Conservation (phyloP, 2,888 invertebrate species). For the Chrysolina oricalcia region DNA sequence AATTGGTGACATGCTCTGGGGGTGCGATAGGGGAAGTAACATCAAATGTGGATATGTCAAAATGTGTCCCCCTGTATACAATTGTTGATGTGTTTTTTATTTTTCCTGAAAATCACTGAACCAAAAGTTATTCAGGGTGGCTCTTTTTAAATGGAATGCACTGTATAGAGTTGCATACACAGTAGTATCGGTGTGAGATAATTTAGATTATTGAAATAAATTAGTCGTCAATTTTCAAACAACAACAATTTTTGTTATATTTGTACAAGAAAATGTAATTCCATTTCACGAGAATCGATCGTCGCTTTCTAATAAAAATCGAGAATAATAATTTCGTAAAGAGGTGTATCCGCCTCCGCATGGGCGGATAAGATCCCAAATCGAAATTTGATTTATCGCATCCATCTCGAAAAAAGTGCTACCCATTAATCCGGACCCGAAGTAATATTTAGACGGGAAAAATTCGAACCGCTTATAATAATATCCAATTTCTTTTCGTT, state of each 20-base stretch:
- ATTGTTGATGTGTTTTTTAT: too few relatives aligned
- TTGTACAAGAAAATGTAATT: neutral
- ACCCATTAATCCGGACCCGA: constrained; percentile 41
- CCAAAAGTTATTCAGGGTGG: too few relatives aligned
- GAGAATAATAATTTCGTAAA: constrained; percentile 11
- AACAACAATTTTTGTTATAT: neutral
- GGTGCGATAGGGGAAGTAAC: too few relatives aligned
- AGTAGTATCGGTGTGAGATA: too few relatives aligned
- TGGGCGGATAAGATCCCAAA: constrained; percentile 50
- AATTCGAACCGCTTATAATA: constrained; percentile 50
- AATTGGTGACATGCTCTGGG: too few relatives aligned
- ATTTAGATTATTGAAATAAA: too few relatives aligned
- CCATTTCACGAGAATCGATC: neutral
- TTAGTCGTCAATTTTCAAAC: neutral
- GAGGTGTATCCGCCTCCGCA: constrained; percentile 9
- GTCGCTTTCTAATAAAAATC: neutral
- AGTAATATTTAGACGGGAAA: constrained; percentile 42
- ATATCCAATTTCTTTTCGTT: constrained; percentile 71
- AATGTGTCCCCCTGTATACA: too few relatives aligned
- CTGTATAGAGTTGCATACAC: too few relatives aligned
- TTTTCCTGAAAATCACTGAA: too few relatives aligned
- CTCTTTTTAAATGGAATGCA: too few relatives aligned
- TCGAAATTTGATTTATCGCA: constrained; percentile 54
- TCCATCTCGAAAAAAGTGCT: constrained; percentile 42
- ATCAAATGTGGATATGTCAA: too few relatives aligned